Percentiles rank a stretch among this genome's conserved stretches.
These are phyloP conservation scores for Thymelicus sylvestris DNA, from an alignment of 2,888 invertebrate species.

Conservation along the genomic window DNA sequence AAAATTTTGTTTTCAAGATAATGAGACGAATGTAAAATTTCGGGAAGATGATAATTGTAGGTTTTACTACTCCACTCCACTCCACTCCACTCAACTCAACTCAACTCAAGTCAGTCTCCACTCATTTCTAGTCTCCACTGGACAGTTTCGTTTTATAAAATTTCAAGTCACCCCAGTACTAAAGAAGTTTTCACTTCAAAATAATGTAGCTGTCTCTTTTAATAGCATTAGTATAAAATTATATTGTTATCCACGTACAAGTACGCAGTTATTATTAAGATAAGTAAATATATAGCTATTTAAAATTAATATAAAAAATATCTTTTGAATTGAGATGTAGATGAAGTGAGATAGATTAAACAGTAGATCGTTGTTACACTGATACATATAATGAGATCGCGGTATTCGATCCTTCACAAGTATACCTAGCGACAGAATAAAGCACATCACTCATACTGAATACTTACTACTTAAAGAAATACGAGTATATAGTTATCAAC, in stretches of 20 bases:
- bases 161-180: too few species aligned
- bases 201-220: neutral
- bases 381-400: slow-evolving; percentile 6
- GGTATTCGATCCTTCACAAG: slow-evolving; percentile 3
- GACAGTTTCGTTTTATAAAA: too few species aligned
- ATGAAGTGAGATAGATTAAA: slow-evolving; percentile 4
- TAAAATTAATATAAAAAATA: neutral
- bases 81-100: too few species aligned
- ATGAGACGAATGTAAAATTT: too few species aligned
- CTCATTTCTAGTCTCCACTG: too few species aligned
- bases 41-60: too few species aligned
- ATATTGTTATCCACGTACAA: neutral
- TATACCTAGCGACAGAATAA: neutral
- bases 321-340: neutral
- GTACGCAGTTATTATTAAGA: too few species aligned
- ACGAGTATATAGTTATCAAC: too few species aligned
- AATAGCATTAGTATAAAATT: neutral
- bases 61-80: too few species aligned
- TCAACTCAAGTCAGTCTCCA: too few species aligned
- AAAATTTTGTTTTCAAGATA: too few species aligned
- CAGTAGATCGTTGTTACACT: slow-evolving; percentile 12
- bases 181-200: too few species aligned
- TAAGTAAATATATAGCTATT: neutral
- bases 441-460: neutral
- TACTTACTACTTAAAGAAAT: neutral